A percentile compares a stretch with the other conserved stretches of the same genome.
Evolutionary conservation across 2,888 invertebrate genomes (phyloP).

Genomic region (Clistopyga incitator): DNA sequence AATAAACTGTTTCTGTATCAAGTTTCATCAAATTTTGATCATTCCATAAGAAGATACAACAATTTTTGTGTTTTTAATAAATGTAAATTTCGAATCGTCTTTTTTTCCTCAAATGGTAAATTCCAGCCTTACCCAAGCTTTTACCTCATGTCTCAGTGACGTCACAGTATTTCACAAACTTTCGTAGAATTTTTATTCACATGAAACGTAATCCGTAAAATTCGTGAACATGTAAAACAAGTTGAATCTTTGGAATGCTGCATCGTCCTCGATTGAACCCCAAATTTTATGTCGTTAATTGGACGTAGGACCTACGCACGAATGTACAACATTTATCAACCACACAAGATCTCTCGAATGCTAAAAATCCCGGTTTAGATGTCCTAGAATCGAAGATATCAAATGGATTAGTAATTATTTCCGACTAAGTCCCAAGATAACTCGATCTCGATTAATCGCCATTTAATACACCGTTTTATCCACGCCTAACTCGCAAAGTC

Average conservation of each 20-base stretch:
- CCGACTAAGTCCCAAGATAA: conserved; percentile 7
- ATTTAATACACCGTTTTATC: conserved; percentile 42
- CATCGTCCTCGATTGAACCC: conserved; percentile 50
- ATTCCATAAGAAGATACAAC: background rate
- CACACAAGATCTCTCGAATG: background rate
- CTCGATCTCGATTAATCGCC: conserved; percentile 48
- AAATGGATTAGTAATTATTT: conserved; percentile 12
- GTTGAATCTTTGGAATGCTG: conserved; percentile 62
- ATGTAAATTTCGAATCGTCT: background rate
- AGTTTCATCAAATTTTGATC: background rate
- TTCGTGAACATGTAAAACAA: conserved; percentile 41
- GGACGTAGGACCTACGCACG: conserved; percentile 36
- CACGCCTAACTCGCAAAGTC: conserved; percentile 57
- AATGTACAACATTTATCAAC: conserved; percentile 5
- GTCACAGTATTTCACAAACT: background rate
- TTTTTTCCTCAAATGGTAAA: background rate
- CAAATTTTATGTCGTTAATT: conserved; percentile 38
- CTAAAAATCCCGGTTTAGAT: background rate
- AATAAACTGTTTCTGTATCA: background rate
- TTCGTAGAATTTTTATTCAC: conserved; percentile 43
- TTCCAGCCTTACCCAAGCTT: background rate
- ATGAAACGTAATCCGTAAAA: conserved; percentile 2
- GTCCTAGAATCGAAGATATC: background rate
- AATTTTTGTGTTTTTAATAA: background rate
- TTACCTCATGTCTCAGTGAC: background rate